Conservation (phyloP, 2,113 vertebrate genomes). For the Cyanoderma ruficeps region DNA sequence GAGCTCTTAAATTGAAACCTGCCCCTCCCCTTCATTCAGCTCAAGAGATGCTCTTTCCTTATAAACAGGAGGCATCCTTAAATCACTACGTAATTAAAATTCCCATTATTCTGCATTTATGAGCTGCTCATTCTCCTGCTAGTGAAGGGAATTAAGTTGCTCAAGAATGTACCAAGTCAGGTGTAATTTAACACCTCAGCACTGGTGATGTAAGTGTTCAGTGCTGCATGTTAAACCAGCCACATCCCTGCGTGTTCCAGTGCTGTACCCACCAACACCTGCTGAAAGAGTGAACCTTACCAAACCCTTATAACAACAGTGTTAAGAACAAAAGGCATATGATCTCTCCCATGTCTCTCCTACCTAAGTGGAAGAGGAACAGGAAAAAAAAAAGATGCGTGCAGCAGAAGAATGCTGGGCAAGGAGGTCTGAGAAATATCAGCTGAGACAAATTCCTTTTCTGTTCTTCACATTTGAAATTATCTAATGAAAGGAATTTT, state of each 20-base stretch:
- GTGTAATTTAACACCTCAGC: not conserved
- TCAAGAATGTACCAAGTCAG: not conserved
- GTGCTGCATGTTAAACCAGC: not conserved
- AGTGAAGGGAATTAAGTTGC: not conserved
- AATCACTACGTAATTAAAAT: conserved; percentile 27
- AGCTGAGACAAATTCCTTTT: not conserved
- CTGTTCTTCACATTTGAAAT: not conserved
- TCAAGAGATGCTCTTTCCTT: not conserved
- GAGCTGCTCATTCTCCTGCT: not conserved
- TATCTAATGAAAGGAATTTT: not conserved
- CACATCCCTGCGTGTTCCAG: not conserved
- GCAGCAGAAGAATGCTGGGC: not conserved
- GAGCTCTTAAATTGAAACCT: not conserved
- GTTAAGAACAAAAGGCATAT: not conserved
- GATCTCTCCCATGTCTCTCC: not conserved
- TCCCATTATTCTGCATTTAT: conserved; percentile 21
- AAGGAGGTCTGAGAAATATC: not conserved
- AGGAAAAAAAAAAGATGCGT: not conserved
- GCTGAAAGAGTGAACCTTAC: not conserved
- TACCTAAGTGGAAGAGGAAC: not conserved
- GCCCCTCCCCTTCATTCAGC: not conserved
- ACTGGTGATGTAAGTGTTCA: not conserved
- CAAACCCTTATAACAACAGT: not conserved
- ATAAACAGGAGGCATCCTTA: conserved; percentile 9
- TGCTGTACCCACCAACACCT: not conserved